Conservation (phyloP, 1,140 invertebrate species). For the Anoplolepis gracilipes region DNA sequence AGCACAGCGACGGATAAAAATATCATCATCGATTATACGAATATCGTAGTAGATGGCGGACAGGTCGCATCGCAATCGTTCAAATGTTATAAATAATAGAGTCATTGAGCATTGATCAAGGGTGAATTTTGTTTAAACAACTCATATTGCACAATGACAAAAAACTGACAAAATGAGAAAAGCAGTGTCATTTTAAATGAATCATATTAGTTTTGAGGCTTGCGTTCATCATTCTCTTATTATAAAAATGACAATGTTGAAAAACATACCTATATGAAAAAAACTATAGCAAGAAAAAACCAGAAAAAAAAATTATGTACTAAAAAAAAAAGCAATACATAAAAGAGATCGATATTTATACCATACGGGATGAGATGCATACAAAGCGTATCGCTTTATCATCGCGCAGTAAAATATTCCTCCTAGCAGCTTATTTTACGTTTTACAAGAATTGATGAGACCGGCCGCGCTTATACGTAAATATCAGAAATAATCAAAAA, state of each 20-base stretch:
- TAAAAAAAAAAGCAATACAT: not conserved
- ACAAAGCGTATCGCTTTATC: not conserved
- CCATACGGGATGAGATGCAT: not conserved
- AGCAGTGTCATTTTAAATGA: not conserved
- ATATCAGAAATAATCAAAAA: conserved; percentile 1
- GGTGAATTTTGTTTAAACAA: not conserved
- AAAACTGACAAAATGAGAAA: not conserved
- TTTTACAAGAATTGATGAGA: conserved; percentile 16
- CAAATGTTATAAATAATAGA: conserved; percentile 23
- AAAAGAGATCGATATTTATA: not conserved
- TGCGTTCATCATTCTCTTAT: not conserved
- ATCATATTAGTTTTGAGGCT: not conserved
- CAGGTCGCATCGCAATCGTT: not conserved
- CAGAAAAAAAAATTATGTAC: not conserved
- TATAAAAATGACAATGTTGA: not conserved
- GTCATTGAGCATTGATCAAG: not conserved
- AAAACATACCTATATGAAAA: not conserved
- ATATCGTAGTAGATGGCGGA: not conserved
- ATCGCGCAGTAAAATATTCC: conserved; percentile 18
- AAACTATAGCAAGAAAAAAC: not conserved
- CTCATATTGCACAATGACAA: not conserved
- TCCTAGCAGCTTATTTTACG: conserved; percentile 25
- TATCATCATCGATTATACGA: conserved; percentile 4
- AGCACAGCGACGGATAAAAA: conserved; percentile 21
- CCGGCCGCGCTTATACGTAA: conserved; percentile 1